Conservation (phyloP, 2,797 vertebrate species). For the Phyllotis vaccarum region DNA sequence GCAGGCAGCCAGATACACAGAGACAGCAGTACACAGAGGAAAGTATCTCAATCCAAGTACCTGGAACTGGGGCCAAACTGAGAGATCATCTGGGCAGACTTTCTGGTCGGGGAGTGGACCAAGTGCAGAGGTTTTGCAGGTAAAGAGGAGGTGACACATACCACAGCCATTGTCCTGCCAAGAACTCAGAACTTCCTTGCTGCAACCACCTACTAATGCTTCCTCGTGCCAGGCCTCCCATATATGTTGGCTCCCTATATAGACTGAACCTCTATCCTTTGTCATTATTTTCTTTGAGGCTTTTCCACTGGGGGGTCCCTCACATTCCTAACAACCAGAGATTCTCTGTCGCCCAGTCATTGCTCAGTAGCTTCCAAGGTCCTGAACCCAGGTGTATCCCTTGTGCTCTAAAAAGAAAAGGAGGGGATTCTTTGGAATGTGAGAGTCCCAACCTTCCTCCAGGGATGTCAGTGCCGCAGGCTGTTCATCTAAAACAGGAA, state of each 20-base stretch:
- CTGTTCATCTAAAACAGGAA: neutral
- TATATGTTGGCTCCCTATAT: rapidly evolving
- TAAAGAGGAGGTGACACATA: rapidly evolving
- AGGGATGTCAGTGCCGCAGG: neutral
- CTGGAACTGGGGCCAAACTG: neutral
- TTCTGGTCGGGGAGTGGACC: neutral
- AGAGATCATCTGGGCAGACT: neutral
- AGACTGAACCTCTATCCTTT: neutral
- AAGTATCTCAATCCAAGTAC: neutral
- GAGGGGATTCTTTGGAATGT: too few relatives aligned
- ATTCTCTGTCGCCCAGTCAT: too few relatives aligned
- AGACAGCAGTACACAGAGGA: neutral
- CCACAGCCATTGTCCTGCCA: neutral
- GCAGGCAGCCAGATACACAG: too few relatives aligned
- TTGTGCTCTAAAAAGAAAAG: neutral
- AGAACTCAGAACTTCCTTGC: neutral
- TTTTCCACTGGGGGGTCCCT: neutral
- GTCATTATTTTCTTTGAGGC: neutral
- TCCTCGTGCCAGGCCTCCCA: too few relatives aligned
- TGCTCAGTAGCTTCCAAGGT: neutral
- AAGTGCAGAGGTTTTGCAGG: neutral
- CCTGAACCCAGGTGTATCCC: rapidly evolving
- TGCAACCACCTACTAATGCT: neutral
- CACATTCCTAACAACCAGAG: neutral
- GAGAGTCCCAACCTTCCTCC: neutral